phyloP scores from a whole-genome alignment of 2,888 invertebrate genomes.

The Ceraclea dissimilis region DNA sequence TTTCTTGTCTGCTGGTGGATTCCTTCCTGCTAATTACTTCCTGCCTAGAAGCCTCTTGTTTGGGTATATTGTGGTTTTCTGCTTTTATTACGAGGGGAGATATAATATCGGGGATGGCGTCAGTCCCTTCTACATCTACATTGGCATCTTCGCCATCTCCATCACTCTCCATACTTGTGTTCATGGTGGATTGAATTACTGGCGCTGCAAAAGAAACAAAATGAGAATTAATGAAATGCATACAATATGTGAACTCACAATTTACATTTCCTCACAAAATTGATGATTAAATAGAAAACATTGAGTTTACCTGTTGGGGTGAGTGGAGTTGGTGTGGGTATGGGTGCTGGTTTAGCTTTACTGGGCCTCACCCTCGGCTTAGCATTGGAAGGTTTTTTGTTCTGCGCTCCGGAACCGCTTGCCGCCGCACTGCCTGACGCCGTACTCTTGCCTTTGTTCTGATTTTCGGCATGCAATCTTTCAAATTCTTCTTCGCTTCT shows the following conservation, averaged over 20 bases:
- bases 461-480: constrained; percentile 60
- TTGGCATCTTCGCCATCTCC: constrained; percentile 25
- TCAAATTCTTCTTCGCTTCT: constrained; percentile 54
- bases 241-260: no score
- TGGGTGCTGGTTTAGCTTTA: neutral
- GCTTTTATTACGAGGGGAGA: neutral
- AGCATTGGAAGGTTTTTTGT: constrained; percentile 23
- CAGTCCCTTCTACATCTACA: constrained; percentile 20
- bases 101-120: constrained; percentile 10
- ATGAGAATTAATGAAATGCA: neutral
- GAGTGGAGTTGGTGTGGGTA: neutral
- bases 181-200: neutral
- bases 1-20: constrained; percentile 1
- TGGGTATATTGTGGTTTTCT: neutral
- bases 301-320: constrained; percentile 2
- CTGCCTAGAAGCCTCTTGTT: neutral
- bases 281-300: neutral
- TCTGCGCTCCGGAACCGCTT: constrained; percentile 27
- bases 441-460: constrained; percentile 48
- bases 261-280: neutral
- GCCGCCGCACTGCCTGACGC: constrained; percentile 31
- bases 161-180: constrained; percentile 14
- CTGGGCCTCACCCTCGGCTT: constrained; percentile 4
- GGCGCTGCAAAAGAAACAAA: neutral
- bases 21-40: neutral